Base-by-base conservation (phyloP, 2,797 vertebrate species). In the Ceryle rudis region DNA sequence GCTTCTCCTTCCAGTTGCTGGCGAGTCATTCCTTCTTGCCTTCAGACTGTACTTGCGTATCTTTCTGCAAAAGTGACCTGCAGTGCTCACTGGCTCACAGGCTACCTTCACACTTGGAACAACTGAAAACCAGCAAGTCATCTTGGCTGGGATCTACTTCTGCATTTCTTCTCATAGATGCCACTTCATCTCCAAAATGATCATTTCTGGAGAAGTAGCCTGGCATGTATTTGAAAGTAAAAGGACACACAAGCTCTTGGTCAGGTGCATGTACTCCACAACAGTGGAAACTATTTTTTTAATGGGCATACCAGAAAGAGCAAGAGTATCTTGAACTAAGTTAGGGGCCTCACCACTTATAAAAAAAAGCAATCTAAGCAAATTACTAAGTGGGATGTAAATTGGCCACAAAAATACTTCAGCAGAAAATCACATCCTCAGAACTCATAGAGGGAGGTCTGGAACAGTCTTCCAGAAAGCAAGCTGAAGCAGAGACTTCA, bases 331-430 rank as follows among this genome's bases (percentile, higher is more conserved):
- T 75, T 12, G 18, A n/a, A 71, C 54, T 33, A 75, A 66, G 28
- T 83, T 70, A 91, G 21, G 17, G 33, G 41, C 52, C 65, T 74
- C 66, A 54, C n/a, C 47, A 31, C 21, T 33, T 54, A 49, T 10
- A 64, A 46, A 77, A 44, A 74, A 85, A 85, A 77, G 37, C 39
- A 54, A 86, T 42, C 81, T 49, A 89, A 58, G n/a, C 51, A 84
- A 90, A 92, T 81, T 39, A 51, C 26, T 66, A 75, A 81, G 55
- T 25, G 35, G 26, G 42, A 70, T 60, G 47, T 44, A 81, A 79
- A 87, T 10, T 62, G 25, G 42, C 81, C 51, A 70, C 58, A 54
- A 25, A 69, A 90, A 75, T n/a, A 88, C 20, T 91, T 82, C 61
- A 86, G 33, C 62, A 92, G 47, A 94, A 71, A 78, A 92, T 52